These are phyloP conservation scores for Dendrolimus punctatus DNA, from an alignment of 1,140 invertebrate genomes.

Conservation along the genomic window DNA sequence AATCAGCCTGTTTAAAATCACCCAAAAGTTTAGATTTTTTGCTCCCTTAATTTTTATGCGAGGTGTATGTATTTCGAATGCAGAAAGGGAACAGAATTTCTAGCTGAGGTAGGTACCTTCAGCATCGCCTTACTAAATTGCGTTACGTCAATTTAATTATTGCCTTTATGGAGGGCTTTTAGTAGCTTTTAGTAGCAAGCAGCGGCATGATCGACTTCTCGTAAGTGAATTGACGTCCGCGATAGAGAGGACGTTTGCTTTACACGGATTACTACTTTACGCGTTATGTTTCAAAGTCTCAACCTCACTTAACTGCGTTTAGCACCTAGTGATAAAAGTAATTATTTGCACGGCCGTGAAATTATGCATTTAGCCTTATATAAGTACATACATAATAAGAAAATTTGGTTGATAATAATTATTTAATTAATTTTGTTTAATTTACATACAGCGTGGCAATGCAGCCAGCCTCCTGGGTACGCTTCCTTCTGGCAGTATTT, in stretches of 20 bases:
- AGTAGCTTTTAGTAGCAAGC: slow-evolving; percentile 71
- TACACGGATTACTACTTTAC: slow-evolving; percentile 33
- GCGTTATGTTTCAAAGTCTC: slow-evolving; percentile 14
- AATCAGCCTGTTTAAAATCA: too few species aligned
- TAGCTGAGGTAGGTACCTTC: slow-evolving; percentile 15
- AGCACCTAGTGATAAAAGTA: too few species aligned
- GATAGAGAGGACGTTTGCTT: slow-evolving; percentile 26
- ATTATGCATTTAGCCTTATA: too few species aligned
- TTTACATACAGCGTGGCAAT: too few species aligned
- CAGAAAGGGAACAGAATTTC: slow-evolving; percentile 6
- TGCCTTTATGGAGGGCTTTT: slow-evolving; percentile 73
- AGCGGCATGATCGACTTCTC: slow-evolving; percentile 57
- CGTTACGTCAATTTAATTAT: slow-evolving; percentile 72
- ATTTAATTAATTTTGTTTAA: too few species aligned
- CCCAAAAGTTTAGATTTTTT: too few species aligned
- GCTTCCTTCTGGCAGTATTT: too few species aligned
- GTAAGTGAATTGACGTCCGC: slow-evolving; percentile 65
- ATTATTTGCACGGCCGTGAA: too few species aligned
- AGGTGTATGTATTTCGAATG: not conserved
- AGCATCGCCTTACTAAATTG: slow-evolving; percentile 66
- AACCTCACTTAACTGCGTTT: not conserved
- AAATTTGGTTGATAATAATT: too few species aligned
- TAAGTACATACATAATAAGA: too few species aligned
- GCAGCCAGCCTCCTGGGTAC: too few species aligned
- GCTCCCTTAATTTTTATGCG: too few species aligned